Conservation (phyloP, 2,888 invertebrate species). For the Drosophila subquinaria region DNA sequence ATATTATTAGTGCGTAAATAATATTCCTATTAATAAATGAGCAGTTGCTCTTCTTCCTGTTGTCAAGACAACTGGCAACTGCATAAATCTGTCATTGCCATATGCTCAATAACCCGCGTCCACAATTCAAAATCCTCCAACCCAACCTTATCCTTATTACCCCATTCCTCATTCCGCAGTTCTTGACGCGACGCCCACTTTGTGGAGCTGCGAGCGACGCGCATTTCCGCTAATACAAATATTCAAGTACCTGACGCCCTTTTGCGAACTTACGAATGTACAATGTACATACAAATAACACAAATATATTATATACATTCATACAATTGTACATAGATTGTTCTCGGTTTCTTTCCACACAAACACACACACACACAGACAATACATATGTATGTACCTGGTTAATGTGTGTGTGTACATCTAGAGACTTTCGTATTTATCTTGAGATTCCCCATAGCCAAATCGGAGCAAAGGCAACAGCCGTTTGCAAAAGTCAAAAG, state of each 20-base stretch:
- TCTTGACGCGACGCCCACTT: conserved; percentile 56
- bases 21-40: too few species aligned
- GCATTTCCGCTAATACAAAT: conserved; percentile 66
- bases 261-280: conserved; percentile 30
- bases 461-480: conserved; percentile 57
- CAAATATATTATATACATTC: neutral
- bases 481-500: conserved; percentile 68
- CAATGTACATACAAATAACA: conserved; percentile 10
- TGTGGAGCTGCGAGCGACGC: conserved; percentile 59
- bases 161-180: conserved; percentile 6
- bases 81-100: conserved; percentile 69
- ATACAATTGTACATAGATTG: conserved; percentile 1
- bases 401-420: neutral
- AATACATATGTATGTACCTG: neutral
- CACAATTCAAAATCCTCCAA: neutral
- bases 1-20: too few species aligned
- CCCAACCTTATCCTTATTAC: neutral
- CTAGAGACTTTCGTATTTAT: conserved; percentile 43
- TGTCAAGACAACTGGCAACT: conserved; percentile 11
- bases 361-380: conserved; percentile 4
- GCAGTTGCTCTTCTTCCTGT: too few species aligned
- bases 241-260: conserved; percentile 67
- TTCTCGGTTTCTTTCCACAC: conserved; percentile 4
- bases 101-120: conserved; percentile 41
- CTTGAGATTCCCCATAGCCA: conserved; percentile 55